Percentiles rank a stretch among this genome's conserved stretches.
Evolutionary conservation across 2,113 vertebrate species (phyloP).

Genomic region (Mastomys natalensis): DNA sequence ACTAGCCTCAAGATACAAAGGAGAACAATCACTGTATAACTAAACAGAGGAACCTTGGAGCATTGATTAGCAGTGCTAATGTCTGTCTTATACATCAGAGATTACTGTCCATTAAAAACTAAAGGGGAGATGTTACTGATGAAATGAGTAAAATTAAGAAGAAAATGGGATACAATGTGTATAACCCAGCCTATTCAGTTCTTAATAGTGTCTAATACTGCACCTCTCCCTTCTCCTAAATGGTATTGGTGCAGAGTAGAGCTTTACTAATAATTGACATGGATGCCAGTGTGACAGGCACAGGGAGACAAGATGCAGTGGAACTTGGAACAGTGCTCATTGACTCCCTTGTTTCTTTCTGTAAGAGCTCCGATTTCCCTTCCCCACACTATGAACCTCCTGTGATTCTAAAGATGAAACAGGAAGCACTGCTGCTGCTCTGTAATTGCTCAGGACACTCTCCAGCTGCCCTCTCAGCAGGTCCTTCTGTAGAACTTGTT

Average conservation of each 20-base stretch:
- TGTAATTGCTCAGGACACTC: constrained; percentile 74
- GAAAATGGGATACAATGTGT: constrained; percentile 28
- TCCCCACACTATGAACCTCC: constrained; percentile 43
- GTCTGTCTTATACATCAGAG: background rate
- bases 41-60: background rate
- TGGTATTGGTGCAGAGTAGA: background rate
- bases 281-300: background rate
- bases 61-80: background rate
- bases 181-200: background rate
- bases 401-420: constrained; percentile 70
- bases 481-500: constrained; percentile 69
- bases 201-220: background rate
- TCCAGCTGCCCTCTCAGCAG: constrained; percentile 74
- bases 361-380: background rate
- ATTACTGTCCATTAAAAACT: background rate
- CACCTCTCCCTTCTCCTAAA: background rate
- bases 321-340: background rate
- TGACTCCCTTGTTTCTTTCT: constrained; percentile 26
- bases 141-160: background rate
- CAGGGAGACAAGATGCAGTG: background rate
- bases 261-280: background rate
- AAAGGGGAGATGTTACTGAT: background rate
- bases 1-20: background rate
- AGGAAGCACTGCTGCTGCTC: constrained; percentile 56
- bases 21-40: background rate